Evolutionary conservation across 2,113 vertebrate species (phyloP).

Genomic region (Tympanuchus pallidicinctus): DNA sequence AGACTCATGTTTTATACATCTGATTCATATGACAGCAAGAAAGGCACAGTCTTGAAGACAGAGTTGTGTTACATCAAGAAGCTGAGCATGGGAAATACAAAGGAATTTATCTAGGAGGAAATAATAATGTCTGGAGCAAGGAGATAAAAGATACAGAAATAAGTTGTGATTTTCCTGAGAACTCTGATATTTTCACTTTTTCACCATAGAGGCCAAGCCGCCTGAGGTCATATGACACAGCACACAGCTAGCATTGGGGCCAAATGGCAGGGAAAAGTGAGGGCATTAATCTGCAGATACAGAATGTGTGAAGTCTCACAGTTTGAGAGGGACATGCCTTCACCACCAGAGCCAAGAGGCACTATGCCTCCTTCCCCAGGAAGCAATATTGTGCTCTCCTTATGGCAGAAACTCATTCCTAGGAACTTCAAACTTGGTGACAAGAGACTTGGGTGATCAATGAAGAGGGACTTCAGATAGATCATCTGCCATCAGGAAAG

Average conservation of each 20-base stretch:
- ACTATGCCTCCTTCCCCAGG: fast-evolving
- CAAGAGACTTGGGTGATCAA: neutral
- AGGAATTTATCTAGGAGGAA: neutral
- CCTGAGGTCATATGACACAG: neutral
- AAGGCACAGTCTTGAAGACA: neutral
- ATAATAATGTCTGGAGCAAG: neutral
- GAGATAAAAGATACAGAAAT: neutral
- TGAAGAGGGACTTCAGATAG: neutral
- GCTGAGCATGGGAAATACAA: neutral
- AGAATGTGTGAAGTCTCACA: fast-evolving
- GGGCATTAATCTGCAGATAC: fast-evolving
- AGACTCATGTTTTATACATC: conserved; percentile 49
- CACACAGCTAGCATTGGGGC: neutral
- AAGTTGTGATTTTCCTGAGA: fast-evolving
- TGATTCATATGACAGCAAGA: neutral
- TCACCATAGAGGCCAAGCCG: neutral
- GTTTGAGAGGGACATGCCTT: neutral
- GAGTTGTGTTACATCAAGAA: neutral
- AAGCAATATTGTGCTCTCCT: neutral
- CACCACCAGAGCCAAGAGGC: neutral
- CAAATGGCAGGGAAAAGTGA: neutral
- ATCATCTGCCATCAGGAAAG: neutral
- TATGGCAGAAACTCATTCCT: neutral
- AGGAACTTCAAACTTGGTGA: neutral
- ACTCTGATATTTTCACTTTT: neutral